Base-by-base conservation (phyloP, 2,888 invertebrate genomes). In the Hedychridium roseum region DNA sequence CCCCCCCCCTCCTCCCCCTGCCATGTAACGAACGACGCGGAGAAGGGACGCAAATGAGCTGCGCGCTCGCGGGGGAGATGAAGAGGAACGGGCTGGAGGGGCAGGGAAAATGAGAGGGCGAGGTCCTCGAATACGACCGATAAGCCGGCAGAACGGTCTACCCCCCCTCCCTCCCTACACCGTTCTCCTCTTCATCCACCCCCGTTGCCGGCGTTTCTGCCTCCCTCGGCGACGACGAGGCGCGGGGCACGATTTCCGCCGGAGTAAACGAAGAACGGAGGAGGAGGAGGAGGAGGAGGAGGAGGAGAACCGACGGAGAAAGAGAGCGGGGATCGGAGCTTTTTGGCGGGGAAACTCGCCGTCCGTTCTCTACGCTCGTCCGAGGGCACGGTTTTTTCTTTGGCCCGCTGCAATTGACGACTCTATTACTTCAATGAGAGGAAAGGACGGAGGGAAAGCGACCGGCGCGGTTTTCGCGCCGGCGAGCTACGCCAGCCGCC, bases 241-340 rank as follows among this genome's bases (percentile, higher is more conserved):
- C 58, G 58, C 57, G 59, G 54, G 55, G 57, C 44, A 66, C 68
- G 66, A 68, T 68, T 68, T 68, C 68, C 68, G 63, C 49, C 57
- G 57, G 64, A 56, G 64, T 54, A 57, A 51, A 57, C n/a, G n/a
- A n/a, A n/a, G n/a, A n/a, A n/a, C n/a, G n/a, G n/a, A n/a, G n/a
- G n/a, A n/a, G n/a, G 1, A 9, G 30, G 1, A n/a, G 34, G 27
- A 9, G n/a, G 12, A 32, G n/a, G 34, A 12, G 2, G 46, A 5
- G 9, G 21, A 41, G 17, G 7, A 17, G 30, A 26, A 27, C 16
- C 14, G 20, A 34, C 23, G 37, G 32, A n/a, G n/a, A n/a, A n/a
- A n/a, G n/a, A n/a, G n/a, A n/a, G n/a, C n/a, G n/a, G n/a, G n/a
- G n/a, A n/a, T n/a, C n/a, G n/a, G n/a, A n/a, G n/a, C n/a, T n/a